A percentile compares a stretch with the other conserved stretches of the same genome.
phyloP scores from a whole-genome alignment of 2,113 vertebrate genomes.

The Oreocharis arfaki region DNA sequence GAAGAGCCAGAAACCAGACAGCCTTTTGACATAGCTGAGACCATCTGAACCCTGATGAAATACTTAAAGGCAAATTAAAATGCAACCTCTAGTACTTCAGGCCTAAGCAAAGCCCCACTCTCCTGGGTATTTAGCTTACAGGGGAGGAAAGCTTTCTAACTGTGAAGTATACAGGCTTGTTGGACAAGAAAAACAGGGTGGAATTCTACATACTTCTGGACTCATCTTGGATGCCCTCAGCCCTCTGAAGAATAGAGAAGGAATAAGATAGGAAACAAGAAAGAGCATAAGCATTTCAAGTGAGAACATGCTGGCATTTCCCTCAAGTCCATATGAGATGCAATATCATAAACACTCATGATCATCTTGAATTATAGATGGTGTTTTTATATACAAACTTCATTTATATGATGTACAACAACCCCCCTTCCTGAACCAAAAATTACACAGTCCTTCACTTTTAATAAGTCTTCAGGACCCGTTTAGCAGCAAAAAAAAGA shows the following conservation, averaged over 20 bases:
- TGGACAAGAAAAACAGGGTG: not conserved
- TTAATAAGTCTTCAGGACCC: not conserved
- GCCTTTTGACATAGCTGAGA: not conserved
- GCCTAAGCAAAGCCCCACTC: not conserved
- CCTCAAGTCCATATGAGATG: not conserved
- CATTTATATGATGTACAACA: not conserved
- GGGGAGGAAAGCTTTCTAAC: not conserved
- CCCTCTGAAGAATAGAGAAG: not conserved
- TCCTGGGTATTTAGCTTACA: not conserved
- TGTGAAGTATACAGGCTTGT: not conserved
- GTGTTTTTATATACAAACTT: not conserved
- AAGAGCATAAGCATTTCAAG: not conserved
- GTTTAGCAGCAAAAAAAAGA: not conserved
- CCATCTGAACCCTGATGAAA: not conserved
- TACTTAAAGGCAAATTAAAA: not conserved
- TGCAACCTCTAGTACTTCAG: not conserved
- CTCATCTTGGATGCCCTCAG: not conserved
- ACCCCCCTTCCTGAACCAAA: fast-evolving
- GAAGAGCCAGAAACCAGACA: not conserved
- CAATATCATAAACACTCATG: not conserved
- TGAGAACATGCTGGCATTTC: not conserved
- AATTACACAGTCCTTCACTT: not conserved
- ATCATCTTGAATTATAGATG: not conserved
- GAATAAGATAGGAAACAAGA: not conserved
- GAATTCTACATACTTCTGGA: not conserved